Conservation (phyloP, 2,113 vertebrate genomes). For the Patagioenas fasciata region DNA sequence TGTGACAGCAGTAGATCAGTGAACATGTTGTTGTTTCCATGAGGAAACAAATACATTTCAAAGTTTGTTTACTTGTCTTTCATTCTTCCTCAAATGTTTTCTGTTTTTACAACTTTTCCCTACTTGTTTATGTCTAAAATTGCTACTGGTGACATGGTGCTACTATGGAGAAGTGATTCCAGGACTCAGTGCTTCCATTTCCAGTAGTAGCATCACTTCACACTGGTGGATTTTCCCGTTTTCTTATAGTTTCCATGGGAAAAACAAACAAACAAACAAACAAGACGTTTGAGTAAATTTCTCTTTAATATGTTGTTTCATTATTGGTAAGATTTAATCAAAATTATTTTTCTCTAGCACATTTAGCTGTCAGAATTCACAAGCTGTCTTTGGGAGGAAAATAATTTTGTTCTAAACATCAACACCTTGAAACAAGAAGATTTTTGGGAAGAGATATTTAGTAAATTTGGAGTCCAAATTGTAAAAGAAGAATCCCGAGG, state of each 20-base stretch:
- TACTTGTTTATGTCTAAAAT: not conserved
- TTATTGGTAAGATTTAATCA: not conserved
- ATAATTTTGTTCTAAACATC: not conserved
- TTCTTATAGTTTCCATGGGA: not conserved
- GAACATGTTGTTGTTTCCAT: not conserved
- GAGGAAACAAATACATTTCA: not conserved
- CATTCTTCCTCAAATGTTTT: not conserved
- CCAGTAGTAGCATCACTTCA: not conserved
- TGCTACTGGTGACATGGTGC: rapidly evolving
- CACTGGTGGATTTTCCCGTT: not conserved
- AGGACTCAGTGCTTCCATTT: not conserved
- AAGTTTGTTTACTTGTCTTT: not conserved
- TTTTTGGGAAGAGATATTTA: not conserved
- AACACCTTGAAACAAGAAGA: not conserved
- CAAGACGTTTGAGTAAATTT: not conserved
- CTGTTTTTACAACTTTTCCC: not conserved
- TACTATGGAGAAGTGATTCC: not conserved
- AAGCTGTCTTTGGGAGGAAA: not conserved
- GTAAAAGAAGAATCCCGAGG: not conserved
- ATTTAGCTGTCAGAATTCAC: not conserved
- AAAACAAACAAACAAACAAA: not conserved
- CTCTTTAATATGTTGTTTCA: not conserved
- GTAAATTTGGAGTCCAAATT: not conserved
- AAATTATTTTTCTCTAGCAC: not conserved
- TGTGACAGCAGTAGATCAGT: not conserved